Evolutionary conservation across 2,888 invertebrate genomes (phyloP).

Genomic region (Amphipoea lucens): DNA sequence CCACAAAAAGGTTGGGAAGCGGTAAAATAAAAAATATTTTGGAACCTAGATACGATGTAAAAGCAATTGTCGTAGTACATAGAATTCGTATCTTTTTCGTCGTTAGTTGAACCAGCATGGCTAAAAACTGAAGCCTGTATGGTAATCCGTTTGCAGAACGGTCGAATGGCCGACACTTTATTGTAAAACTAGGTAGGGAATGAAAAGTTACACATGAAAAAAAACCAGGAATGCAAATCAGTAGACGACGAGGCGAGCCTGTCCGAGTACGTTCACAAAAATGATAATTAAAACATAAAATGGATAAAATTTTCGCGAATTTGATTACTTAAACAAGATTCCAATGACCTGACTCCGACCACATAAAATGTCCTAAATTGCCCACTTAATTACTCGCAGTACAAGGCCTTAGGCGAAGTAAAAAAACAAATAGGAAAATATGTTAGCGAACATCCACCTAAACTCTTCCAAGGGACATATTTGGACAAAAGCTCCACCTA

Average conservation of each 20-base stretch:
- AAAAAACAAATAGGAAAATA: constrained; percentile 56
- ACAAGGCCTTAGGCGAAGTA: constrained; percentile 34
- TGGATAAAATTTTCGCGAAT: constrained; percentile 15
- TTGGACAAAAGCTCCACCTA: constrained; percentile 63
- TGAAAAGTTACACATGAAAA: background rate
- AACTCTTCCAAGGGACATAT: constrained; percentile 63
- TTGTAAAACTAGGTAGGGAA: constrained; percentile 28
- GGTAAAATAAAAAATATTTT: constrained; percentile 38
- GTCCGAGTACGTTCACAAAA: background rate
- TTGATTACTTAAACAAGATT: constrained; percentile 18
- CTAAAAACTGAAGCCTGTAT: constrained; percentile 45
- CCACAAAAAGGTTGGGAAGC: constrained; percentile 56
- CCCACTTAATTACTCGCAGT: constrained; percentile 49
- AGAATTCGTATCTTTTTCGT: constrained; percentile 38
- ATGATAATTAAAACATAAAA: constrained; percentile 21
- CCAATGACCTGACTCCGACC: constrained; percentile 13
- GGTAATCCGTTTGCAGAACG: constrained; percentile 45
- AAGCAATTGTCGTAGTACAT: constrained; percentile 39
- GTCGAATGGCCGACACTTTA: constrained; percentile 26
- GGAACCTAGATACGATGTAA: constrained; percentile 35
- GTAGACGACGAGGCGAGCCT: background rate
- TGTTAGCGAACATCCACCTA: constrained; percentile 45
- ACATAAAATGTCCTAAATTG: constrained; percentile 45
- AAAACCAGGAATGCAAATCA: constrained; percentile 24
- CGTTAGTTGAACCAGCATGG: constrained; percentile 31